Evolutionary conservation across 2,113 vertebrate species (phyloP).

Genomic region (Protomyctophum bolini): DNA sequence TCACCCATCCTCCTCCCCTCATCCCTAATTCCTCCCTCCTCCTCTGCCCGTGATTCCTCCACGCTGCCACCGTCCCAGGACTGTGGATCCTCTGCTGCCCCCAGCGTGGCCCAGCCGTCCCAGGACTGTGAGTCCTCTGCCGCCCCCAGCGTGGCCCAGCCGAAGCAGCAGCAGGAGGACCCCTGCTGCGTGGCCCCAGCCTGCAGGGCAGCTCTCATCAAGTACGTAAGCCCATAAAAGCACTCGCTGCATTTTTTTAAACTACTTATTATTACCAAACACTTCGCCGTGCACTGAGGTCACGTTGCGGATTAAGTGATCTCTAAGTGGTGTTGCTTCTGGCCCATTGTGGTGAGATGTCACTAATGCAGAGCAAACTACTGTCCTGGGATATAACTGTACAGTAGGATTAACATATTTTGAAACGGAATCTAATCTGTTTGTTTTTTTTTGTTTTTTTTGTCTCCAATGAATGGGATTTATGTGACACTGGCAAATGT

Average conservation of each 20-base stretch:
- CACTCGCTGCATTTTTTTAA: no score
- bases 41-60: not conserved
- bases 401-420: no score
- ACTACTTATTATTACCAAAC: no score
- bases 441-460: no score
- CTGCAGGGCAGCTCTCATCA: constrained; percentile 49
- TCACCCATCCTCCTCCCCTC: not conserved
- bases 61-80: not conserved
- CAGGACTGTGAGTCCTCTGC: not conserved
- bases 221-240: constrained; percentile 47
- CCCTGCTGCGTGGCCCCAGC: no score
- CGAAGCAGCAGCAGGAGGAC: not conserved
- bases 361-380: not conserved
- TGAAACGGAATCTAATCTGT: no score
- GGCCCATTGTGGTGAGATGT: not conserved
- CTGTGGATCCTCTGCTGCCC: not conserved
- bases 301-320: not conserved
- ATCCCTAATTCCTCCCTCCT: not conserved
- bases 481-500: not conserved
- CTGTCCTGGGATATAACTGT: constrained; percentile 1
- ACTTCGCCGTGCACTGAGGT: not conserved
- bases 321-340: not conserved
- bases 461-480: constrained; percentile 1
- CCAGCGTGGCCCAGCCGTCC: not conserved
- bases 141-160: not conserved